Evolutionary conservation across 1,140 invertebrate genomes (phyloP).

Genomic region (Littorina saxatilis): DNA sequence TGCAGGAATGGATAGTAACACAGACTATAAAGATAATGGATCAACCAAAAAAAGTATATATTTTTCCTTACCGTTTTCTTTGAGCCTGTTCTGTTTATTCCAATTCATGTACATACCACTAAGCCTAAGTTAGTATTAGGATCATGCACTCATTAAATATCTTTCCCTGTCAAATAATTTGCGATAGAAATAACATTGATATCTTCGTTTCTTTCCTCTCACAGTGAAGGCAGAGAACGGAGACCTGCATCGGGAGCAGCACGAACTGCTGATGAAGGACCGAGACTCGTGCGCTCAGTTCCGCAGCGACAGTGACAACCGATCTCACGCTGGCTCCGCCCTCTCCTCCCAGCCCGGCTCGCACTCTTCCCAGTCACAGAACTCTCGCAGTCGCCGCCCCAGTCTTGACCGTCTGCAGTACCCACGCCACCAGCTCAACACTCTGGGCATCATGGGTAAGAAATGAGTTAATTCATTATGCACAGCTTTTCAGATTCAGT

Average conservation of each 20-base stretch:
- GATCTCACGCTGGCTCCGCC: constrained; percentile 82
- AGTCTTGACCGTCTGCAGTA: constrained; percentile 87
- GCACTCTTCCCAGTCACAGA: constrained; percentile 71
- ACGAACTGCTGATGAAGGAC: constrained; percentile 71
- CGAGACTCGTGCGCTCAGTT: constrained; percentile 62
- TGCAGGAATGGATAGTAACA: too few species aligned
- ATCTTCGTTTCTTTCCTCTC: too few species aligned
- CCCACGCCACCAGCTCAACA: constrained; percentile 84
- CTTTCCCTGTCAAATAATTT: too few species aligned
- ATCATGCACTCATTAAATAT: too few species aligned
- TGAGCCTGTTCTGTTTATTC: too few species aligned
- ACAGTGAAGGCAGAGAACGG: constrained; percentile 77
- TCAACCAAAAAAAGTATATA: too few species aligned
- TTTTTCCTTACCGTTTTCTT: too few species aligned
- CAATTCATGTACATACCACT: too few species aligned
- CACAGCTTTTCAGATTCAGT: too few species aligned
- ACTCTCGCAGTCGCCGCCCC: constrained; percentile 79
- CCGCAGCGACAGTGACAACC: constrained; percentile 83
- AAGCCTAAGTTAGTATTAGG: too few species aligned
- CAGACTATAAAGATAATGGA: too few species aligned
- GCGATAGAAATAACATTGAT: too few species aligned
- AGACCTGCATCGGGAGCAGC: constrained; percentile 77
- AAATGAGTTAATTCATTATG: neutral
- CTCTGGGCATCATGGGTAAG: constrained; percentile 86
- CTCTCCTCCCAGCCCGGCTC: constrained; percentile 71